Evolutionary conservation across 2,888 invertebrate species (phyloP), one percentile per base, ranked within the genome.

Genomic region (Mantis religiosa): DNA sequence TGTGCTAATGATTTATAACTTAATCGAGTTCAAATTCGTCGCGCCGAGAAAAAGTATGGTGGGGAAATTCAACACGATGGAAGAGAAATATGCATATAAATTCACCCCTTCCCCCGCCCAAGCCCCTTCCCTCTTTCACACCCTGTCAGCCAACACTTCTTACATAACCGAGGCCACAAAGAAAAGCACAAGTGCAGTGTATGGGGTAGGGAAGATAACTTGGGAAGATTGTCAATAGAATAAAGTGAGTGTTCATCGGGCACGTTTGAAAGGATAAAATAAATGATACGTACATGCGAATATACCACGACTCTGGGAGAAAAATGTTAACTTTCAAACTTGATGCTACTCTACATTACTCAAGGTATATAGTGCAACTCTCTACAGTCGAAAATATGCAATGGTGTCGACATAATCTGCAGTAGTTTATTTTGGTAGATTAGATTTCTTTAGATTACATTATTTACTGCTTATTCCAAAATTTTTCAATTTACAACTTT

Each of bases 81-180:
- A 90, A 90, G 85, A 88, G 90, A 90, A 87, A 88, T 89, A 89
- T 90, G 89, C 54, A 89, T 87, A 85, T 89, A 83, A 88, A 89
- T 85, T 89, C 82, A 71, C 54, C 54, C 20, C n/a, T n/a, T n/a
- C n/a, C n/a, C n/a, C n/a, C n/a, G n/a, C n/a, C 20, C 54, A 71
- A 25, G 54, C 1, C 54, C 6, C 54, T 20, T 6, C 54, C 20
- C 0, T 4, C 25, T 71, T 71, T 25, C 54, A 71, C 54, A 71
- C 20, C 54, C 54, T 20, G 54, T 71, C 54, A 71, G 54, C 20
- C 54, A 71, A 20, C 54, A 71, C 54, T 20, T 20, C 54, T 71
- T 71, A 71, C 54, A 71, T 71, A 71, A 25, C 54, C 54, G 20
- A 20, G 54, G 20, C 54, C 54, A 71, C 54, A 71, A 71, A 71